Evolutionary conservation across 2,797 vertebrate genomes (phyloP), one percentile per base, ranked within the genome.

Genomic region (Phoeniculus purpureus): DNA sequence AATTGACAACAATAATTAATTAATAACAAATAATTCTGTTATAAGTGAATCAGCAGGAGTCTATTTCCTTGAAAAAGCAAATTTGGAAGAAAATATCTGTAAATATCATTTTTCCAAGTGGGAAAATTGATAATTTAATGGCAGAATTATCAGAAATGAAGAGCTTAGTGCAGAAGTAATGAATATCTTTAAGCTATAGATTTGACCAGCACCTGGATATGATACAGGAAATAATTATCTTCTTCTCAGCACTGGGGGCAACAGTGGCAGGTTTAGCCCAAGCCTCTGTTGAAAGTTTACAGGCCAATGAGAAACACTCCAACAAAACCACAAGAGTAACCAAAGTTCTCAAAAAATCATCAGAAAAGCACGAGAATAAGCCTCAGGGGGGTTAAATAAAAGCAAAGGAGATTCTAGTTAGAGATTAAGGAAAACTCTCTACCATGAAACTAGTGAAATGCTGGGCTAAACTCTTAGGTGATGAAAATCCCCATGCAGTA

Each of bases 401-500:
- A 92, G 92, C 43, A 75, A 92, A 85, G 66, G 52, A 94, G 89
- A 93, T 92, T 94, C 93, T 66, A 77, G 37, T 59, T 34, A 75
- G 70, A 90, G 81, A 75, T 73, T 87, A 85, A 62, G 81, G 70
- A 74, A 79, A 83, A 81, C 56, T 93, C 68, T 84, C n/a, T 7
- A 1, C 65, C 37, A 62, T 50, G 52, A 83, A 90, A 66, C 62
- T 58, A 47, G 83, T 75, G 87, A 92, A 94, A 89, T 0, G 4
- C 60, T 62, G 76, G 68, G 51, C 88, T 95, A 80, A 94, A 94
- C 68, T 94, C 84, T 45, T 23, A 51, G 58, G 76, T 90, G 87
- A 72, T 65, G 51, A 85, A 95, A 95, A 95, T 94, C 90, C 89
- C 87, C 62, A 19, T 29, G 87, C 79, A 87, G 73, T 7, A 78